These are phyloP conservation scores for human DNA, from an alignment of 2,113 vertebrate genomes.

Conservation along the genomic window GRCh38 chr2:197132501-197133000, in stretches of 20 bases:
- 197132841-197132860: not conserved
- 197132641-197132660: not conserved
- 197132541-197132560: slow-evolving; percentile 4
- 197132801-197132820: not conserved
- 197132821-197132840: not conserved
- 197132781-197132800: slow-evolving; percentile 13
- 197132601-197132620: not conserved
- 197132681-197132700: not conserved
- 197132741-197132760: not conserved
- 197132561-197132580: not conserved
- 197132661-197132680: not conserved
- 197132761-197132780: not conserved
- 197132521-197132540: not conserved
- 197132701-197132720: not conserved
- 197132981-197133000: not conserved
- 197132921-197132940: not conserved
- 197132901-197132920: not conserved
- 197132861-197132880: not conserved
- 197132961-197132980: not conserved
- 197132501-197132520: slow-evolving; percentile 14
- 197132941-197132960: not conserved
- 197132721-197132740: not conserved
- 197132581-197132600: not conserved
- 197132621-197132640: not conserved
- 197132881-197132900: not conserved